Evolutionary conservation across 2,113 vertebrate species (phyloP), one percentile per base, ranked within the genome.

Genomic region (Leptodactylus fuscus): DNA sequence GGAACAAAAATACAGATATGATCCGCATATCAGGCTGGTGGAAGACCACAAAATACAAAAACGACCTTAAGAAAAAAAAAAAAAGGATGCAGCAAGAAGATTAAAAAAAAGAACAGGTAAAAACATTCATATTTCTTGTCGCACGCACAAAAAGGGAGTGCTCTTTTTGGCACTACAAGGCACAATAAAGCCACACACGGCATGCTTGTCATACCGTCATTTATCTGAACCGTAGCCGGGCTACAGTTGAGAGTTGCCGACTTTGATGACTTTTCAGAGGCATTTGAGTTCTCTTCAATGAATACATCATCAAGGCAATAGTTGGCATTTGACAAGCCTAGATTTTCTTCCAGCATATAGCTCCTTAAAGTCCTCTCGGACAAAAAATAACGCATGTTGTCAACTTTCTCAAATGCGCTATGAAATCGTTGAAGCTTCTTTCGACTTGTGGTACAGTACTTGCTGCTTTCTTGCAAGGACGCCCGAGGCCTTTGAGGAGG

Each of bases 401-500:
- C 91, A 88, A 86, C 80, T 88, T 86, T 93, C 88, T 91, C 88
- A 90, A 84, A 60, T 89, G 88, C 90, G 87, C 84, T 93, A 86
- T 70, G 90, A 15, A 86, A 87, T 90, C 90, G 93, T 29, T 90
- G 89, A 82, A 89, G 88, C 4, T 92, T 92, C 89, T 91, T 94
- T 11, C 91, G 81, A 67, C 89, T 88, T 51, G 88, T 1, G 60
- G 81, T 91, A 81, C 82, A 88, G 38, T 87, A 89, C 73, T 86
- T 92, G 81, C 89, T 60, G 90, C 82, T 91, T 89, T 95, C 93
- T 76, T 91, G 92, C 91, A 96, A 96, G 87, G 92, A 95, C 80
- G 95, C 93, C 94, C 95, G 96, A 86, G 94, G 94, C 91, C 90
- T 95, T 79, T 94, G 94, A 60, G 92, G 93, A 91, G 87, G 90